A percentile compares a stretch with the other conserved stretches of the same genome.
Evolutionary conservation across 2,888 invertebrate genomes (phyloP).

Genomic region (Thecocarcelia acutangulata): DNA sequence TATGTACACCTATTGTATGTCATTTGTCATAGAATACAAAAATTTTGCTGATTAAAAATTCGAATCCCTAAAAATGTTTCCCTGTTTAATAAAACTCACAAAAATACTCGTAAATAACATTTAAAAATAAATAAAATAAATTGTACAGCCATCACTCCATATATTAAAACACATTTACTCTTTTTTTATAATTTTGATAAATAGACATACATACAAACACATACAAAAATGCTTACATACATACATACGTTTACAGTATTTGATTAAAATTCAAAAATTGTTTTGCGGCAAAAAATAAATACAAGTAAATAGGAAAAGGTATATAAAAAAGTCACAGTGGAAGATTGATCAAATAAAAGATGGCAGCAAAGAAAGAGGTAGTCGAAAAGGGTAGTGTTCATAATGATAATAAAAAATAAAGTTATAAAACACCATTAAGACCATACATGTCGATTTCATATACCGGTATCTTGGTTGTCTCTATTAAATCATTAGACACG

Average conservation of each 20-base stretch:
- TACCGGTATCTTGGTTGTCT: slow-evolving; percentile 27
- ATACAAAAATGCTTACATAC: slow-evolving; percentile 4
- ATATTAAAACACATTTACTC: slow-evolving; percentile 36
- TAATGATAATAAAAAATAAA: slow-evolving; percentile 45
- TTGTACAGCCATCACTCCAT: slow-evolving; percentile 36
- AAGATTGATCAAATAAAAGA: slow-evolving; percentile 49
- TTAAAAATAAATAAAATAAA: slow-evolving; percentile 66
- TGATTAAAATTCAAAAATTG: slow-evolving; percentile 67
- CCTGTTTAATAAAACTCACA: slow-evolving; percentile 38
- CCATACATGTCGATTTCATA: slow-evolving; percentile 47
- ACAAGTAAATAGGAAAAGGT: slow-evolving; percentile 7
- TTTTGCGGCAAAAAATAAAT: slow-evolving; percentile 51
- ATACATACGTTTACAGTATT: slow-evolving; percentile 3
- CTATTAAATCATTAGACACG: slow-evolving; percentile 71
- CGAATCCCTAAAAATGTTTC: not conserved
- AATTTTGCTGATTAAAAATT: not conserved
- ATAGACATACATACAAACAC: slow-evolving; percentile 6
- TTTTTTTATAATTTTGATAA: not conserved
- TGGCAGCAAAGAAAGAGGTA: slow-evolving; percentile 54
- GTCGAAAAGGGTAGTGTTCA: slow-evolving; percentile 49
- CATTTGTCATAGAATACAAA: too few relatives aligned
- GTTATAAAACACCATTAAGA: slow-evolving; percentile 67
- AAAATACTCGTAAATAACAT: slow-evolving; percentile 65
- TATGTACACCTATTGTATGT: too few relatives aligned
- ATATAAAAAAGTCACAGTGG: slow-evolving; percentile 51